Base-by-base conservation (phyloP, 2,797 vertebrate species). In the Mus spretus region DNA sequence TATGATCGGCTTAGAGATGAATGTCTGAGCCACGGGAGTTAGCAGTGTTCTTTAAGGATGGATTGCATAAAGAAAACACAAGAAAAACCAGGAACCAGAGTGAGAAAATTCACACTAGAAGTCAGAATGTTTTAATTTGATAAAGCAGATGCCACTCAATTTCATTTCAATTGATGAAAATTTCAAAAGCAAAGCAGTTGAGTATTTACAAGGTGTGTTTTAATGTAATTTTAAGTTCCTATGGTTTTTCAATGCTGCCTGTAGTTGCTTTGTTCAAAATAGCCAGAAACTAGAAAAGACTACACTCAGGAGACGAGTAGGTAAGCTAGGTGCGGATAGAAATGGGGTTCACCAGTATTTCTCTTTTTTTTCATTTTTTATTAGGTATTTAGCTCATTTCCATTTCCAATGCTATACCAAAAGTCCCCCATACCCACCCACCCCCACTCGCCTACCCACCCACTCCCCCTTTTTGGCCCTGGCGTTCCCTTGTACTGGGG, bases 191-290 rank as follows among this genome's bases (percentile, higher is more conserved):
- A 79, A 34, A 85, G 22, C 55, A 57, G 6, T 84, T 81, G 70
- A 9, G n/a, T 67, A 91, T 12, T 11, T 91, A n/a, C 17, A 34
- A 6, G 8, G 9, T 22, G 31, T 3, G 28, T 85, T 87, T 82
- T n/a, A 6, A 67, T 11, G 31, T 61, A 80, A 44, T 40, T 88
- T 83, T 86, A 88, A 28, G n/a, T 86, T 75, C 6, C 4, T 92
- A 90, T 85, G 2, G 4, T 72, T 67, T 86, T 95, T 89, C 79
- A 94, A 89, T 83, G 83, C 22, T 57, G 82, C 26, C 19, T 13
- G 44, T 15, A 50, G 3, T 3, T 24, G 1, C 5, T 81, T 55
- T 95, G 44, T 53, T 92, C 61, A 61, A 86, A 89, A 77, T 53
- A 80, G 3, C 1, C 20, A 13, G 7, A 59, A 86, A 61, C 67